Conservation (phyloP, 1,140 invertebrate species). For the Gerris buenoi region DNA sequence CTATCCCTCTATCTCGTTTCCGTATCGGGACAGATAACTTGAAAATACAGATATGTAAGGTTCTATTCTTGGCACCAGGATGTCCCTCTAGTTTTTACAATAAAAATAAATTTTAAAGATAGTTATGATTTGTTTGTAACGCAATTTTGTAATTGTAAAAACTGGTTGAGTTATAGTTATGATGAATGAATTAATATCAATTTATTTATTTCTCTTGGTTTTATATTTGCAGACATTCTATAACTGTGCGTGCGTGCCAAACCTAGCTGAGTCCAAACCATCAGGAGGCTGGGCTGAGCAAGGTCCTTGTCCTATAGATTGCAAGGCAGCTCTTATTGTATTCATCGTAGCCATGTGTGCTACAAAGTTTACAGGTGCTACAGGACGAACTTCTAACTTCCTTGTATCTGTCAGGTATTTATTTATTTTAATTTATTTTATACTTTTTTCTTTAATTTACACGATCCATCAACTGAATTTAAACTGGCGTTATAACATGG, state of each 20-base stretch:
- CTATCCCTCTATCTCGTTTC: too few species aligned
- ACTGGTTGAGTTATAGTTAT: too few species aligned
- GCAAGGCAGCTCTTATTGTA: constrained; percentile 43
- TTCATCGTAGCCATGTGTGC: constrained; percentile 48
- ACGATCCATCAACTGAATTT: neutral
- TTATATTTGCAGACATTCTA: neutral
- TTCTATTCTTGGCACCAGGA: too few species aligned
- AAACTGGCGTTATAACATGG: neutral
- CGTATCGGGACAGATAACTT: too few species aligned
- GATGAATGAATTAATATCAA: too few species aligned
- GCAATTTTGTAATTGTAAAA: too few species aligned
- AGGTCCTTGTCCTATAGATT: constrained; percentile 50
- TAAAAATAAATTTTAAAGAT: too few species aligned
- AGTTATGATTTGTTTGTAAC: too few species aligned
- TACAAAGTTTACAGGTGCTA: constrained; percentile 47
- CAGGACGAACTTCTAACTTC: constrained; percentile 50
- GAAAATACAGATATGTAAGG: too few species aligned
- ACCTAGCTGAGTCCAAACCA: neutral
- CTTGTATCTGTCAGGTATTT: constrained; percentile 43
- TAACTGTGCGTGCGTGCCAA: neutral
- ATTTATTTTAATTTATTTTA: neutral
- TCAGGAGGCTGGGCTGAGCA: neutral
- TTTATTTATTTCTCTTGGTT: too few species aligned
- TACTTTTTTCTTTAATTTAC: too few species aligned
- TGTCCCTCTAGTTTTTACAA: too few species aligned